Conservation (phyloP, 1,140 invertebrate species). For the Aleiodes sp. region DNA sequence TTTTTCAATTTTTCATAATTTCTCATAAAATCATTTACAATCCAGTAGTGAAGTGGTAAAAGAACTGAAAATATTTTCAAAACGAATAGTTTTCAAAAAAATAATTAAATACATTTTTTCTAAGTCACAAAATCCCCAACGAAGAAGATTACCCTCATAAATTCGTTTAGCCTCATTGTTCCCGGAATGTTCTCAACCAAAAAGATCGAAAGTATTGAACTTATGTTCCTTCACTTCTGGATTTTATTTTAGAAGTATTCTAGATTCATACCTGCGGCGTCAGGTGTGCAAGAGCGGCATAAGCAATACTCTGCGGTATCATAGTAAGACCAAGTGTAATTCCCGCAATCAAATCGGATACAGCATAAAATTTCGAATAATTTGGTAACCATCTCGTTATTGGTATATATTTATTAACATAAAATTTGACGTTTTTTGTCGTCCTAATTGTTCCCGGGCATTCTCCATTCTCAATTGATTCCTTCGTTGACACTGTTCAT, state of each 20-base stretch:
- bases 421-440: background rate
- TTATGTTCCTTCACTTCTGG: no score
- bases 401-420: conserved; percentile 60
- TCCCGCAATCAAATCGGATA: conserved; percentile 78
- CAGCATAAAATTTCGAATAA: conserved; percentile 70
- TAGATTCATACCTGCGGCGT: conserved; percentile 74
- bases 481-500: conserved; percentile 23
- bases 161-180: no score
- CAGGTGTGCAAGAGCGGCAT: conserved; percentile 79
- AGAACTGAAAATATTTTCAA: no score
- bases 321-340: conserved; percentile 82
- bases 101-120: no score
- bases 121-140: no score
- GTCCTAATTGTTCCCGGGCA: background rate
- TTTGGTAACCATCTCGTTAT: conserved; percentile 72
- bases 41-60: no score
- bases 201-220: no score
- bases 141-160: no score
- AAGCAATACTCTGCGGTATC: conserved; percentile 86
- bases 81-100: no score
- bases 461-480: conserved; percentile 23
- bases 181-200: no score
- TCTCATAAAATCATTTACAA: no score
- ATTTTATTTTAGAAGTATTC: conserved; percentile 39
- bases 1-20: no score